phyloP scores from a whole-genome alignment of 2,797 vertebrate genomes.

The Cichlasoma orientale region DNA sequence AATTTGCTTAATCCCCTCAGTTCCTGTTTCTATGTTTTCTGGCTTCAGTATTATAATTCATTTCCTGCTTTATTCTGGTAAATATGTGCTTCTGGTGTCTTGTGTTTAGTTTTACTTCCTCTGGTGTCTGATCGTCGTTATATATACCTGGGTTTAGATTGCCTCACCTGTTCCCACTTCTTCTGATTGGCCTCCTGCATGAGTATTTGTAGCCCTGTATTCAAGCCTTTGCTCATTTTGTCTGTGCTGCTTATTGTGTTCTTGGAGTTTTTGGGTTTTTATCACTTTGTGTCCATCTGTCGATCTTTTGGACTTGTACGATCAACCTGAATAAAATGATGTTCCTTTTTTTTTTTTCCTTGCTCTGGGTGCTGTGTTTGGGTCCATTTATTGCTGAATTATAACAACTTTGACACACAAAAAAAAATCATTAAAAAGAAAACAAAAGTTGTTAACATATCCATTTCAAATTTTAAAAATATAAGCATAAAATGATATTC shows the following conservation, averaged over 20 bases:
- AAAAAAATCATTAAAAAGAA: too few species aligned
- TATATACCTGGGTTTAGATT: background rate
- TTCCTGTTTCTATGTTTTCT: background rate
- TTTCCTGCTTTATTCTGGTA: background rate
- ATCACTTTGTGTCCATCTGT: background rate
- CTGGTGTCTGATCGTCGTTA: background rate
- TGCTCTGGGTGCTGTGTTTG: too few species aligned
- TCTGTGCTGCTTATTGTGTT: background rate
- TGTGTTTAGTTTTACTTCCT: background rate
- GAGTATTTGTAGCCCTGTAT: background rate
- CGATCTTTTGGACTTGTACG: background rate
- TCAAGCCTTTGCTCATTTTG: accelerated
- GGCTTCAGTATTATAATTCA: background rate
- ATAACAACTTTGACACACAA: too few species aligned
- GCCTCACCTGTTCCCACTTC: background rate
- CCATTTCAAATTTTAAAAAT: background rate
- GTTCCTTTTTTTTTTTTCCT: background rate
- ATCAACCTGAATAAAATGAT: background rate
- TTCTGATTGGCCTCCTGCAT: background rate
- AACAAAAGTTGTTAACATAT: too few species aligned
- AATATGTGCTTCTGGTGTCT: background rate
- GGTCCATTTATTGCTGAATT: too few species aligned
- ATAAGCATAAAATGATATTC: background rate
- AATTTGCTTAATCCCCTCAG: background rate
- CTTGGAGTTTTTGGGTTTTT: background rate